Evolutionary conservation across 2,113 vertebrate species (phyloP), one percentile per base, ranked within the genome.

Genomic region (Phylloscopus trochiloides): DNA sequence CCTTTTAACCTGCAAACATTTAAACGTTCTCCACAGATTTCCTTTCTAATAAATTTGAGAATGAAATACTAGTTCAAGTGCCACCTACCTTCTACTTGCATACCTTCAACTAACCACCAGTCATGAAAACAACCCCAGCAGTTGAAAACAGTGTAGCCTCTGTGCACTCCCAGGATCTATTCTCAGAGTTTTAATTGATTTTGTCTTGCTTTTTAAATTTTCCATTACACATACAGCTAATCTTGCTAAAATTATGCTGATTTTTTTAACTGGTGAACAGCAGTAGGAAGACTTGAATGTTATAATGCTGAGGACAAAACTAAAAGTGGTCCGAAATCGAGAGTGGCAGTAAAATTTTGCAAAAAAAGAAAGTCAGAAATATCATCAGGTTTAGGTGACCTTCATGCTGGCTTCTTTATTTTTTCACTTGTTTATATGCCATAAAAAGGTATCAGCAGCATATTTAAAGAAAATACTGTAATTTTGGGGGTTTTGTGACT

Each of bases 381-480:
- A 26, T 6, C 1, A 3, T 32, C 19, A 3, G 0, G 2, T 66
- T 91, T 59, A 65, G n/a, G 5, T 72, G 28, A 18, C 12, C 12
- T 75, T 66, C 6, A 2, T 71, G 12, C 17, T 71, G 29, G 0
- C 55, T 76, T 77, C 21, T 34, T 86, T 72, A 8, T 4, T 67
- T 61, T 55, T 54, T 59, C 10, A 12, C 61, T 67, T 88, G 18
- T 55, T 86, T 47, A 7, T 36, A 14, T 55, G 31, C 9, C n/a
- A 22, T n/a, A 17, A 43, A 74, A 62, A 87, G 9, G 12, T 29
- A 71, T 1, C 1, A 0, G 25, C 12, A 19, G 17, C 2, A 1
- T 89, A 42, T 76, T 92, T 90, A 21, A 34, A 80, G 32, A 12
- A 15, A 29, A 22, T 62, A 50, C 10, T 51, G 5, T 31, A 63